These are phyloP conservation scores for Dendroctonus valens DNA, from an alignment of 1,140 invertebrate species.

Conservation along the genomic window DNA sequence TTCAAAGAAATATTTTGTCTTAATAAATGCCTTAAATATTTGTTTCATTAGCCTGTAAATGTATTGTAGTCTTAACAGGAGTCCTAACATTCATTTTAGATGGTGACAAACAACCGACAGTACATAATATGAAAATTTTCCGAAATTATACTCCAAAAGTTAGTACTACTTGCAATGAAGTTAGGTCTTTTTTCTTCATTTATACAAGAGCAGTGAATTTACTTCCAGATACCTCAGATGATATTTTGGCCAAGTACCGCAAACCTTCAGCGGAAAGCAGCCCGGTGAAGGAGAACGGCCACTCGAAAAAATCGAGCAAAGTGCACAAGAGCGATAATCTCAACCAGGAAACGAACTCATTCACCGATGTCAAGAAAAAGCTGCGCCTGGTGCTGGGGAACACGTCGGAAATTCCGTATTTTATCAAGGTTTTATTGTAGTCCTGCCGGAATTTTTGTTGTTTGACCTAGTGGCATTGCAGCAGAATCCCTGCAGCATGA, in stretches of 20 bases:
- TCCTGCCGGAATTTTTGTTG: neutral
- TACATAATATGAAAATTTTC: too few species aligned
- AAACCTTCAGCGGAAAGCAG: conserved; percentile 67
- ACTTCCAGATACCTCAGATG: conserved; percentile 72
- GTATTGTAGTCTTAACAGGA: too few species aligned
- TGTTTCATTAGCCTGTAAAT: too few species aligned
- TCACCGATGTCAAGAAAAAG: conserved; percentile 84
- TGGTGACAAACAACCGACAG: too few species aligned
- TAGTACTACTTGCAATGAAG: too few species aligned
- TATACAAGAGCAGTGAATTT: too few species aligned
- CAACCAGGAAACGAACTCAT: conserved; percentile 36
- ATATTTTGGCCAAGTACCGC: conserved; percentile 93
- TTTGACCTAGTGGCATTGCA: conserved; percentile 24
- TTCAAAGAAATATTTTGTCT: too few species aligned
- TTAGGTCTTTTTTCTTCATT: too few species aligned
- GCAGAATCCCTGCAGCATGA: conserved; percentile 34
- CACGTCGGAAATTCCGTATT: conserved; percentile 41
- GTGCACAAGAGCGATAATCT: conserved; percentile 28
- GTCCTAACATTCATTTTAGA: too few species aligned
- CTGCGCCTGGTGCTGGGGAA: conserved; percentile 83
- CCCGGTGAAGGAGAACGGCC: conserved; percentile 47
- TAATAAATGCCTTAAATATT: too few species aligned
- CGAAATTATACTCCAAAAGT: too few species aligned
- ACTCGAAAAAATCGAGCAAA: conserved; percentile 30
- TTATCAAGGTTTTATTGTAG: conserved; percentile 35